A percentile compares a stretch with the other conserved stretches of the same genome.
phyloP scores from a whole-genome alignment of 2,888 invertebrate species.

The Lacanobia oleracea region DNA sequence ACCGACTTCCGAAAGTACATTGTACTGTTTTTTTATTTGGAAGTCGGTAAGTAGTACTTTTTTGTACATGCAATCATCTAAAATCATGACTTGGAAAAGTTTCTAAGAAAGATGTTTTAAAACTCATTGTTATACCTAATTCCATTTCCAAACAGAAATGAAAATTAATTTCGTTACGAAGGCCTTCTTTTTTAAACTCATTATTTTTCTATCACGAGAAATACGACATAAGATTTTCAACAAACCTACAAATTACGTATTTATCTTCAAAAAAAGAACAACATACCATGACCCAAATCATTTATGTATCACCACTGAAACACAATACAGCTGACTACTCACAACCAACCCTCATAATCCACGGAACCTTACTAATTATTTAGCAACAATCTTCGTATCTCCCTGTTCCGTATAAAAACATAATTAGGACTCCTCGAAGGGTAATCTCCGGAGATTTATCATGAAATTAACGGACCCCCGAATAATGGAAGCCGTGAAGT shows the following conservation, averaged over 20 bases:
- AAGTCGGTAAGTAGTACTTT: too few relatives aligned
- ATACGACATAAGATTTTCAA: too few relatives aligned
- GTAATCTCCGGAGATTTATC: constrained; percentile 74
- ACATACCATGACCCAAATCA: background rate
- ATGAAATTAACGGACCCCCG: constrained; percentile 71
- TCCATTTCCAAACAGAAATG: background rate
- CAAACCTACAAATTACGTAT: background rate
- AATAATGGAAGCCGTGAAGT: constrained; percentile 66
- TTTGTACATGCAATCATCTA: background rate
- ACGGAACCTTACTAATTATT: constrained; percentile 55
- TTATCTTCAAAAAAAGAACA: constrained; percentile 15
- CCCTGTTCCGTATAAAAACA: constrained; percentile 69
- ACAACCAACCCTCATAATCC: constrained; percentile 32
- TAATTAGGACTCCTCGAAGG: constrained; percentile 72
- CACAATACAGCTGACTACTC: constrained; percentile 22
- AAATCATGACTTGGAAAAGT: constrained; percentile 6
- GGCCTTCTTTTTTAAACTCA: too few relatives aligned
- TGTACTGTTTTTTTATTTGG: too few relatives aligned
- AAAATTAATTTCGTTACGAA: background rate
- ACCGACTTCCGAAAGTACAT: too few relatives aligned
- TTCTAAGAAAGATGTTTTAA: background rate
- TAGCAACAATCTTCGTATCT: constrained; percentile 64
- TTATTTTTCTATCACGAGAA: too few relatives aligned
- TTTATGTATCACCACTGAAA: constrained; percentile 19
- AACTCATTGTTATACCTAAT: background rate